Evolutionary conservation across 2,797 vertebrate genomes (phyloP).

Genomic region (Simalia tracyae): DNA sequence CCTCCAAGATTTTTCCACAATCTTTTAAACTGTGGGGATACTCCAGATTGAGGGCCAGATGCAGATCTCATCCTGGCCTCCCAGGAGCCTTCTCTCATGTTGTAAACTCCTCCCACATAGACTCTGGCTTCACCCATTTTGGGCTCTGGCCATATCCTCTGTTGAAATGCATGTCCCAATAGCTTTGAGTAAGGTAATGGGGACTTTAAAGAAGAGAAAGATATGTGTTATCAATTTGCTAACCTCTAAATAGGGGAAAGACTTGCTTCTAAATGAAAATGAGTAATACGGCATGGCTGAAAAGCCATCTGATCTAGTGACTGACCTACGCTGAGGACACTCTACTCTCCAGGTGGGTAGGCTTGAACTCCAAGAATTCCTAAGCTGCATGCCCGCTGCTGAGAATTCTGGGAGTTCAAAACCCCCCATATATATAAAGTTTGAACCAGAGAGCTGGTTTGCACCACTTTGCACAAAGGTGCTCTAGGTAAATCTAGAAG

Average conservation of each 20-base stretch:
- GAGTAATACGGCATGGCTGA: background rate
- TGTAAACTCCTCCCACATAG: background rate
- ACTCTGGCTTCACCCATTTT: background rate
- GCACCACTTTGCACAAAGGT: background rate
- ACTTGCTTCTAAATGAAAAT: background rate
- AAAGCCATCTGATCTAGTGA: background rate
- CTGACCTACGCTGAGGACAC: background rate
- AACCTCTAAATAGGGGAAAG: background rate
- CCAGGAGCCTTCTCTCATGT: background rate
- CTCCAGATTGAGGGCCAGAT: background rate
- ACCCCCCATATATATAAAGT: background rate
- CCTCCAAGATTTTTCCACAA: background rate
- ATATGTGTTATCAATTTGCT: background rate
- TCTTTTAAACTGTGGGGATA: background rate
- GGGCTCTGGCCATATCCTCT: background rate
- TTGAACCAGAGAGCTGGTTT: background rate
- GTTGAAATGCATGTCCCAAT: background rate
- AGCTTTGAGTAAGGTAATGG: background rate
- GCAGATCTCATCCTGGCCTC: background rate
- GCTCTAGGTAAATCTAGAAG: background rate
- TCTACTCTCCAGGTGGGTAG: background rate
- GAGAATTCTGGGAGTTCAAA: background rate
- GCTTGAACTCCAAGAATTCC: background rate
- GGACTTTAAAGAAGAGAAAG: background rate
- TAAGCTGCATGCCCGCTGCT: background rate